phyloP scores from a whole-genome alignment of 2,113 vertebrate species.

The Ammodytes dubius region DNA sequence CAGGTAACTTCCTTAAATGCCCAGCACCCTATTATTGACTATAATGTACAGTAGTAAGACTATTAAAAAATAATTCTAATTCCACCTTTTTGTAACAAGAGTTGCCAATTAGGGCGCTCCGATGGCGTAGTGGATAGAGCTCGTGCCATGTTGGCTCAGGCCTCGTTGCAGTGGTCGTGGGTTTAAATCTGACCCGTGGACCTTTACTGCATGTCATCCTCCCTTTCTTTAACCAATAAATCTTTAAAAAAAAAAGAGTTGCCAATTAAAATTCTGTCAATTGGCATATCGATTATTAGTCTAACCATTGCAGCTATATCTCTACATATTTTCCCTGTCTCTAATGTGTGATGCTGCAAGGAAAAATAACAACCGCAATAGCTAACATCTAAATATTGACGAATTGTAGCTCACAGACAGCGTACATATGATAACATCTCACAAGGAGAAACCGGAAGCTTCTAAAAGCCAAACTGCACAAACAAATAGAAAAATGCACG shows the following conservation, averaged over 20 bases:
- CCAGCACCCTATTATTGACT: neutral
- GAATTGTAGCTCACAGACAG: neutral
- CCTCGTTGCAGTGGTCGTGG: too few relatives aligned
- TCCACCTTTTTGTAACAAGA: neutral
- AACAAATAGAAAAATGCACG: neutral
- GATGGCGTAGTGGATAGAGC: too few relatives aligned
- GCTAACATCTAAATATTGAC: slow-evolving; percentile 5
- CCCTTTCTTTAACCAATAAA: too few relatives aligned
- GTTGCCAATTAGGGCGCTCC: too few relatives aligned
- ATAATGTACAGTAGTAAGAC: too few relatives aligned
- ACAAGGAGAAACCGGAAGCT: slow-evolving; percentile 4
- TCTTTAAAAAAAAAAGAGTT: too few relatives aligned
- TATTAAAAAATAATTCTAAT: neutral
- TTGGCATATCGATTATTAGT: neutral
- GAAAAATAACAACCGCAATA: neutral
- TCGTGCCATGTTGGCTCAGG: too few relatives aligned
- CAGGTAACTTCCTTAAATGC: too few relatives aligned
- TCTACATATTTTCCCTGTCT: neutral
- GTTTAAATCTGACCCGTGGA: too few relatives aligned
- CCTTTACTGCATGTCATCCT: too few relatives aligned
- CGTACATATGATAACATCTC: neutral
- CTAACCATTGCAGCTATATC: neutral
- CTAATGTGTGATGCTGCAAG: too few relatives aligned
- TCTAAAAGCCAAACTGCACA: slow-evolving; percentile 6
- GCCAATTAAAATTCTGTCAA: neutral